phyloP scores from a whole-genome alignment of 2,797 vertebrate species.

The Sylvia borin region DNA sequence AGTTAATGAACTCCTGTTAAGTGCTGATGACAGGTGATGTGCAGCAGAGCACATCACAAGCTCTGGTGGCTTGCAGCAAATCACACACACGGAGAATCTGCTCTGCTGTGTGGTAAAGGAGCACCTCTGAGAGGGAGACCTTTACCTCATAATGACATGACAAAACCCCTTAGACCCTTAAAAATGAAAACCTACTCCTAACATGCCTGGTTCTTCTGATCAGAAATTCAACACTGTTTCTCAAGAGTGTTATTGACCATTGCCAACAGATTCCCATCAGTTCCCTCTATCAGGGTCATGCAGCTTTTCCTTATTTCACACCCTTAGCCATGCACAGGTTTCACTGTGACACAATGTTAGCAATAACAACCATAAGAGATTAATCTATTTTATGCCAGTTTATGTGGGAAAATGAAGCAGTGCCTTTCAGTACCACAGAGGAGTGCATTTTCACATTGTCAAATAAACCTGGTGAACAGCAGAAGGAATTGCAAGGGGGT shows the following conservation, averaged over 20 bases:
- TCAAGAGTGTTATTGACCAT: neutral
- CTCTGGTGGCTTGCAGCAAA: neutral
- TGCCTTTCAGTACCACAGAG: neutral
- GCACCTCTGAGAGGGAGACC: neutral
- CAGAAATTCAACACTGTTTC: neutral
- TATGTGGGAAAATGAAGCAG: neutral
- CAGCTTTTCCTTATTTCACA: neutral
- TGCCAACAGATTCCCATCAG: neutral
- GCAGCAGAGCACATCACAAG: neutral
- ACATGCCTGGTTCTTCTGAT: neutral
- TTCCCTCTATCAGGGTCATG: neutral
- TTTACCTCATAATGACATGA: neutral
- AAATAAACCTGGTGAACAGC: neutral
- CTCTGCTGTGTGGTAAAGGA: neutral
- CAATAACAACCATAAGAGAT: neutral
- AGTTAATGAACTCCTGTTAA: neutral
- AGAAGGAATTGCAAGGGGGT: neutral
- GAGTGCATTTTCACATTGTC: neutral
- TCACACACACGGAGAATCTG: neutral
- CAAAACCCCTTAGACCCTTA: neutral
- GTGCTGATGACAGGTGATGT: neutral
- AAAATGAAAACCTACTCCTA: neutral
- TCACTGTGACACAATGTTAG: neutral
- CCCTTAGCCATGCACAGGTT: neutral
- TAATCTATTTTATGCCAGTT: neutral